These are phyloP conservation scores for Pyrrhosoma nymphula DNA, from an alignment of 2,888 invertebrate genomes.

Conservation along the genomic window DNA sequence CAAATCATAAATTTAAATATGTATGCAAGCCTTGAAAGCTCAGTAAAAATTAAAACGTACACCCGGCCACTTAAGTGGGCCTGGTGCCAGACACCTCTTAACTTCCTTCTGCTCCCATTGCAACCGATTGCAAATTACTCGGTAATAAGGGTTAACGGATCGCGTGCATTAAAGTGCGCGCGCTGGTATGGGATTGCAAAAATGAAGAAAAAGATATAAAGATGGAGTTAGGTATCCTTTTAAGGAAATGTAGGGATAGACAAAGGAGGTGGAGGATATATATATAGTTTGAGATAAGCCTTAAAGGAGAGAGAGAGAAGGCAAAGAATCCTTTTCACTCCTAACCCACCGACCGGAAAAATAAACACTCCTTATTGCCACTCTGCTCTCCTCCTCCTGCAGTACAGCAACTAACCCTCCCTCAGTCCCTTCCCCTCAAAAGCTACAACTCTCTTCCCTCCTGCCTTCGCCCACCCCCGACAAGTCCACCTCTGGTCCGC, in stretches of 20 bases:
- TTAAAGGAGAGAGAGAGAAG: slow-evolving; percentile 28
- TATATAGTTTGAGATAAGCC: slow-evolving; percentile 39
- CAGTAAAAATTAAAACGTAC: no score
- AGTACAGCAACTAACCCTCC: background rate
- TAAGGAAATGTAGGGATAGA: background rate
- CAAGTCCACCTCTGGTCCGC: no score
- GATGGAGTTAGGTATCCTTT: background rate
- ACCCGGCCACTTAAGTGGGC: no score
- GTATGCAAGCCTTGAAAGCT: no score
- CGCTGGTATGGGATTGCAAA: background rate
- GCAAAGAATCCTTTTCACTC: slow-evolving; percentile 61
- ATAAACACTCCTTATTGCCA: slow-evolving; percentile 61
- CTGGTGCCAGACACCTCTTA: no score
- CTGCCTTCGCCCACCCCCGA: background rate
- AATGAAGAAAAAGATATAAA: background rate
- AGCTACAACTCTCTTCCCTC: background rate
- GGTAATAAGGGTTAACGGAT: background rate
- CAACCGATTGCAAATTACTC: background rate
- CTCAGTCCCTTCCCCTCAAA: background rate
- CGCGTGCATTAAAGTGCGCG: background rate
- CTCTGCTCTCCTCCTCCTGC: background rate
- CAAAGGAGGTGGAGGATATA: slow-evolving; percentile 41
- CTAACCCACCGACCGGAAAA: slow-evolving; percentile 61
- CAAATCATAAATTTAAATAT: no score
- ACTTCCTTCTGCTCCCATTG: background rate